Evolutionary conservation across 1,140 invertebrate species (phyloP).

Genomic region (Zaprionus ornatus): DNA sequence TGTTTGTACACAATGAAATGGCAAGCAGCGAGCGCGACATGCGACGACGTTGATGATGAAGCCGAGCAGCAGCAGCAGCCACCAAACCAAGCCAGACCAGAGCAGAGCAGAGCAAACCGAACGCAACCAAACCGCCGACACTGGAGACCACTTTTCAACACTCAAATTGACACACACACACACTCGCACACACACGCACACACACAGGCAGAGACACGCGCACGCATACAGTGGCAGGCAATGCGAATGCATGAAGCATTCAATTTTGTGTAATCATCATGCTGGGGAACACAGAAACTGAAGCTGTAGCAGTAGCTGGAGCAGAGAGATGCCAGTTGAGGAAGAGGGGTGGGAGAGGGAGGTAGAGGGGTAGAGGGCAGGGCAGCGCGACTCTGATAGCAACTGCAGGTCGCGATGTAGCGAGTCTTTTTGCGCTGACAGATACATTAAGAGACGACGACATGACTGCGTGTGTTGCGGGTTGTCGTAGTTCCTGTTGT

Average conservation of each 20-base stretch:
- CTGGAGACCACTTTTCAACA: constrained; percentile 81
- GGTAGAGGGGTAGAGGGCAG: not conserved
- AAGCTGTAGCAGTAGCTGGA: constrained; percentile 9
- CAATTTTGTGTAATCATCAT: constrained; percentile 77
- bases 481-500: constrained; percentile 9
- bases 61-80: constrained; percentile 9
- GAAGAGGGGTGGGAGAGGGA: not conserved
- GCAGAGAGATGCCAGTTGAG: constrained; percentile 27
- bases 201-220: constrained; percentile 6
- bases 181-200: constrained; percentile 23
- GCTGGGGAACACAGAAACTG: constrained; percentile 11
- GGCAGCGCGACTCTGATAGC: not conserved
- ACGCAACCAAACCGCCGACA: constrained; percentile 71
- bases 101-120: constrained; percentile 49
- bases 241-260: constrained; percentile 60
- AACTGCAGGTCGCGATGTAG: constrained; percentile 57
- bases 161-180: constrained; percentile 74
- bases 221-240: constrained; percentile 16
- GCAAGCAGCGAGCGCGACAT: constrained; percentile 55
- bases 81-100: constrained; percentile 16
- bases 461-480: constrained; percentile 25
- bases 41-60: constrained; percentile 43
- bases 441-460: constrained; percentile 50
- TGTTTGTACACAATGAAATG: constrained; percentile 67
- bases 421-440: constrained; percentile 66